Base-by-base conservation (phyloP, 2,113 vertebrate species). In the Ceuthmochares aereus region DNA sequence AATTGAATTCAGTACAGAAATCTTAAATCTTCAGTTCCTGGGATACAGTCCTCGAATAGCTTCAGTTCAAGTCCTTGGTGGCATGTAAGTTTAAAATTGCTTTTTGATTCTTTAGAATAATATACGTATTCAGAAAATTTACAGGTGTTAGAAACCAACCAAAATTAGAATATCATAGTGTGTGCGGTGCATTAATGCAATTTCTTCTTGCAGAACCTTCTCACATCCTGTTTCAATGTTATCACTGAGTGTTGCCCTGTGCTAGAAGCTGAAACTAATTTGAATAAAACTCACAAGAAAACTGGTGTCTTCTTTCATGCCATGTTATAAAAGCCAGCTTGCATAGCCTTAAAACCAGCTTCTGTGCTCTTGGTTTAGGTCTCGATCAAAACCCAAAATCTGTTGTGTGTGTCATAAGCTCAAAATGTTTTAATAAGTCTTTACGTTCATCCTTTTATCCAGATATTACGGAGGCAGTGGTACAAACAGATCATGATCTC, bases 31-130 rank as follows among this genome's bases (percentile, higher is more conserved):
- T 63, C 98, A 27, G 30, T 98, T 98, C 87, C 93, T 97, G 5
- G 99, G 99, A 87, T 98, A 99, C 79, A 98, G 95, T 81, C 94
- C 98, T 49, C 98, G 40, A 64, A 90, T 99, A 79, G 98, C 98
- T 96, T 99, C 99, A 64, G 70, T 99, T 84, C 97, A 98, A 97
- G 98, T 99, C 93, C 97, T 97, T 54, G 99, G 99, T 9, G 99
- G 99, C 98, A 97, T 98, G 99, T 99, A 97, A 99, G 99, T 99
- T 82, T 84, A 72, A 67, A 78, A 63, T 68, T 5, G n/a, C 19
- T 52, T 88, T 75, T 84, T 91, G 62, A n/a, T 84, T 95, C 56
- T 83, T 83, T 78, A 63, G 68, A 81, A 32, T 81, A 8, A 84
- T 52, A 21, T 78, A 29, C 15, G 84, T 63, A 13, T 0, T 91